These are phyloP conservation scores for Hyperoodon ampullatus DNA, from an alignment of 2,113 vertebrate genomes.

Conservation along the genomic window DNA sequence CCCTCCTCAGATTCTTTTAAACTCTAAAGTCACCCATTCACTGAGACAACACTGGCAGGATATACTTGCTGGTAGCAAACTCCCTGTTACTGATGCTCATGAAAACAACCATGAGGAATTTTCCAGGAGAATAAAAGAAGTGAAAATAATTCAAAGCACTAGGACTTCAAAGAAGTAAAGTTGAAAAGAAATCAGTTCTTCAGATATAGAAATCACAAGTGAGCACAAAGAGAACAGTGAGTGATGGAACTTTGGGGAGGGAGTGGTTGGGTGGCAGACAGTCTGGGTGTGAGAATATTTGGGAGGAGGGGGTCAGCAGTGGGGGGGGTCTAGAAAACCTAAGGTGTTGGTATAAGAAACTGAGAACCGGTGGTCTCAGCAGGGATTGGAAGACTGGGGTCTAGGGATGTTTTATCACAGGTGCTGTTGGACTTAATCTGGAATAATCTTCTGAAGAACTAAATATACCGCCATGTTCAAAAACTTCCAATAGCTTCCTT, in stretches of 20 bases:
- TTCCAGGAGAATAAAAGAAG: conserved; percentile 58
- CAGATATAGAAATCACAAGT: conserved; percentile 45
- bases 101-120: conserved; percentile 55
- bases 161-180: conserved; percentile 70
- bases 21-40: not conserved
- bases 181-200: conserved; percentile 72
- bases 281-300: not conserved
- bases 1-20: not conserved
- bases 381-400: not conserved
- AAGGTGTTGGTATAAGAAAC: not conserved
- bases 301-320: too few species aligned
- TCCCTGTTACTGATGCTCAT: not conserved
- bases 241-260: not conserved
- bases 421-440: not conserved
- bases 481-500: not conserved
- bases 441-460: conserved; percentile 4
- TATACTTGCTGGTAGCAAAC: not conserved
- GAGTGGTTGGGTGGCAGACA: not conserved
- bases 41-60: not conserved
- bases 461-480: not conserved
- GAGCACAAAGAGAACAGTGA: conserved; percentile 50
- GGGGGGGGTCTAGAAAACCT: not conserved
- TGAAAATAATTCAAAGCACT: conserved; percentile 74
- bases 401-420: not conserved
- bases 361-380: not conserved